These are phyloP conservation scores for Andrena haemorrhoa DNA, from an alignment of 2,888 invertebrate species.

Conservation along the genomic window DNA sequence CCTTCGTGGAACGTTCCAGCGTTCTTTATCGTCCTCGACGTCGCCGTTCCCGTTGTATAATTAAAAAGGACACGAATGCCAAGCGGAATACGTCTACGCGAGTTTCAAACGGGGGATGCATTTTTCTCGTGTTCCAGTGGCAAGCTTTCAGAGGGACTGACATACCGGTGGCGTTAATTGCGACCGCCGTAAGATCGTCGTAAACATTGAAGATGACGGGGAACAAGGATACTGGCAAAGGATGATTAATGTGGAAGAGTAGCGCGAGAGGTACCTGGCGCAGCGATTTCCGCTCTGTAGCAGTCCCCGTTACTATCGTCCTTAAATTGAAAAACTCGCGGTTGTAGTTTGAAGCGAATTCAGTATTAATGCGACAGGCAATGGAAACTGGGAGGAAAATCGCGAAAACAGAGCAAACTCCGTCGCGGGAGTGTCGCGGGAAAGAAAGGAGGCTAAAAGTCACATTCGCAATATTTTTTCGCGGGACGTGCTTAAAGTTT, in stretches of 20 bases:
- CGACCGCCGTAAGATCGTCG: conserved; percentile 25
- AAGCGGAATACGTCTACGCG: conserved; percentile 9
- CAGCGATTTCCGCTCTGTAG: not conserved
- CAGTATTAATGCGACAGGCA: not conserved
- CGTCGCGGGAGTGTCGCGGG: conserved; percentile 8
- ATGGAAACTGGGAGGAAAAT: conserved; percentile 7
- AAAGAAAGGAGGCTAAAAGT: conserved; percentile 27
- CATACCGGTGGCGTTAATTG: conserved; percentile 48
- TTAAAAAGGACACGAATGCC: conserved; percentile 33
- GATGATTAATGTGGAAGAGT: conserved; percentile 26
- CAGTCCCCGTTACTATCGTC: not conserved
- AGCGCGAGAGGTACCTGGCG: not conserved
- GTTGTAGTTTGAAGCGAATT: not conserved
- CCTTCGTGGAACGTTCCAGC: not conserved
- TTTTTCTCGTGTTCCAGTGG: conserved; percentile 28
- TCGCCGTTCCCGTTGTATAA: conserved; percentile 25
- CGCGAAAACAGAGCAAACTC: conserved; percentile 23
- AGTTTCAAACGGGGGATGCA: conserved; percentile 42
- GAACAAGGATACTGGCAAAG: not conserved
- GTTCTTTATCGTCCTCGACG: conserved; percentile 7
- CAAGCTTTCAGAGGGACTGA: conserved; percentile 3
- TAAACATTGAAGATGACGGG: conserved; percentile 38
- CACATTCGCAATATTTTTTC: conserved; percentile 37
- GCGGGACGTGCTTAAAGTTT: conserved; percentile 49
- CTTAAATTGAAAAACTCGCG: conserved; percentile 5